A percentile compares a stretch with the other conserved stretches of the same genome.
Conservation (phyloP, 2,113 vertebrate species). For the Sorex fumeus region DNA sequence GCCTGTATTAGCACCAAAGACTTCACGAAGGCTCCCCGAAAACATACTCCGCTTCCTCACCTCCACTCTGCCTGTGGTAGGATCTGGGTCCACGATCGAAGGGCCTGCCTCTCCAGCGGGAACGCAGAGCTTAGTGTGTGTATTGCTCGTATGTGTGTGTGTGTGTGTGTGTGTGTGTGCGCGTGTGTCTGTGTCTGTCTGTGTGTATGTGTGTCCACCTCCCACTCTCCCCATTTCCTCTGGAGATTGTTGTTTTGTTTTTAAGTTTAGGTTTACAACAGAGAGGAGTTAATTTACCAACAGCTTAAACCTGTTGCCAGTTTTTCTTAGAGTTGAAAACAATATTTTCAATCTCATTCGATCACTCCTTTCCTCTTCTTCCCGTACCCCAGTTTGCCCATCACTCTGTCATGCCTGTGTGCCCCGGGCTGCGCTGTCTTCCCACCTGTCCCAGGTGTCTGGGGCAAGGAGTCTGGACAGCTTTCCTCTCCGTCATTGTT, state of each 20-base stretch:
- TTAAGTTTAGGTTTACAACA: slow-evolving; percentile 83
- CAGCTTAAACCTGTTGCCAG: slow-evolving; percentile 80
- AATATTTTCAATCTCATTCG: slow-evolving; percentile 69
- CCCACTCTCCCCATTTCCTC: slow-evolving; percentile 70
- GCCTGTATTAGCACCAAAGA: slow-evolving; percentile 87
- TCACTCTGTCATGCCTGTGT: slow-evolving; percentile 48
- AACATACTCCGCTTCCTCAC: background rate
- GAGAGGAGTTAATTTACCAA: slow-evolving; percentile 83
- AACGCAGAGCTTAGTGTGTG: slow-evolving; percentile 18
- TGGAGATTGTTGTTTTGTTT: slow-evolving; percentile 77
- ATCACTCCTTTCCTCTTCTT: slow-evolving; percentile 62
- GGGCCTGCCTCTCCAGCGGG: slow-evolving; percentile 22
- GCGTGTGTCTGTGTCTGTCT: background rate
- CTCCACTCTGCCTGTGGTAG: slow-evolving; percentile 1
- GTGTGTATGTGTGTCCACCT: background rate
- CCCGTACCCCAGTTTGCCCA: background rate
- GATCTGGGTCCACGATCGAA: slow-evolving; percentile 27
- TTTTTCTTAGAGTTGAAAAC: slow-evolving; percentile 83
- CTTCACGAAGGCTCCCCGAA: slow-evolving; percentile 68
- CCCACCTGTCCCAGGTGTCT: slow-evolving; percentile 73
- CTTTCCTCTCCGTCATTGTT: slow-evolving; percentile 72
- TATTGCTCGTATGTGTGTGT: background rate
- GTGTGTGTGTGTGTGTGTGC: background rate
- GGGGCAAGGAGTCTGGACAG: slow-evolving; percentile 67
- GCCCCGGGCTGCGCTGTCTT: slow-evolving; percentile 63